Percentiles rank a stretch among this genome's conserved stretches.
phyloP scores from a whole-genome alignment of 1,140 invertebrate species.

The Saccostrea echinata region DNA sequence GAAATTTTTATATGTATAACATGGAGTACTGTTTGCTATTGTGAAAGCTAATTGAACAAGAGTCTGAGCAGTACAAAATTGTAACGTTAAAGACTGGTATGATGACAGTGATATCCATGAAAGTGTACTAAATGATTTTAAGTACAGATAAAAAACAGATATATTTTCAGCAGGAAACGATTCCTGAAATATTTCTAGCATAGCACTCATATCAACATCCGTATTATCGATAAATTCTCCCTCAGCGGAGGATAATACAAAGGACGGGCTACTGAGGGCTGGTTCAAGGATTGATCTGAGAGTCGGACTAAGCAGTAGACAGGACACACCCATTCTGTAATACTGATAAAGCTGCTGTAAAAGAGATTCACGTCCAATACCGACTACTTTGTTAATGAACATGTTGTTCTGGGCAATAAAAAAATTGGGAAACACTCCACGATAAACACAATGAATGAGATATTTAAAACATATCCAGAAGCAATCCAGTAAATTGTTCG shows the following conservation, averaged over 20 bases:
- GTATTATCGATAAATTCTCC: background rate
- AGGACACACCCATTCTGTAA: no score
- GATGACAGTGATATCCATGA: background rate
- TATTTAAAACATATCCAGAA: no score
- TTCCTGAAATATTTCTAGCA: background rate
- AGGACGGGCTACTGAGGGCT: background rate
- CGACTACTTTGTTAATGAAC: no score
- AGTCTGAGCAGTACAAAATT: background rate
- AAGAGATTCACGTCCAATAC: no score
- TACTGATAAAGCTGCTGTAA: no score
- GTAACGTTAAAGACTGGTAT: background rate
- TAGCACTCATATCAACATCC: background rate
- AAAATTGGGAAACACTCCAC: background rate
- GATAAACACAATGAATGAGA: no score
- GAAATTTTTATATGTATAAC: background rate
- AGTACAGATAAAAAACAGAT: background rate
- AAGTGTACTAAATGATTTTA: background rate
- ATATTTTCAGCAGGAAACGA: background rate
- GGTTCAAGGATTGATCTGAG: background rate
- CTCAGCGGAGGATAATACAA: background rate
- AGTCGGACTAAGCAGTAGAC: background rate
- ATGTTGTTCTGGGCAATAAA: constrained; percentile 28
- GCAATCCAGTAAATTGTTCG: no score
- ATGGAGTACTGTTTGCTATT: background rate
- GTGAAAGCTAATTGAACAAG: background rate